Evolutionary conservation across 2,113 vertebrate genomes (phyloP).

Genomic region (Pelusios castaneus): DNA sequence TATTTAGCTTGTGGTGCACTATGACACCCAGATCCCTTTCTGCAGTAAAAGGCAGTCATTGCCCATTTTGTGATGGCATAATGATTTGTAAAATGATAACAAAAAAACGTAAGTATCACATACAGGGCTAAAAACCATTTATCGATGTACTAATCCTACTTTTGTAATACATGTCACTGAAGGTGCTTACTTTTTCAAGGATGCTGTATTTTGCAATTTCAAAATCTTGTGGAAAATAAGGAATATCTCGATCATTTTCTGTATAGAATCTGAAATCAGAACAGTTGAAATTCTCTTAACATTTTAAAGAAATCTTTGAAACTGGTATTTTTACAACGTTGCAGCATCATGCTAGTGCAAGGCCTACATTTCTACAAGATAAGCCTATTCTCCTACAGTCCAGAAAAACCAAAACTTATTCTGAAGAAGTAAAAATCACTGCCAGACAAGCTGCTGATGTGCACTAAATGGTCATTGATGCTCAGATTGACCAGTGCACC

Average conservation of each 20-base stretch:
- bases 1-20: too few species aligned
- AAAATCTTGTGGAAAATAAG: conserved; percentile 75
- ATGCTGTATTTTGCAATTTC: conserved; percentile 86
- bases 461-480: neutral
- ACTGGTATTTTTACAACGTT: neutral
- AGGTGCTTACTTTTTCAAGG: conserved; percentile 80
- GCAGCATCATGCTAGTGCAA: neutral
- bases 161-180: neutral
- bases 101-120: neutral
- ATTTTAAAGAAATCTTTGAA: neutral
- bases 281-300: conserved; percentile 19
- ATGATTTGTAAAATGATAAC: neutral
- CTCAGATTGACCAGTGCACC: neutral
- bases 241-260: conserved; percentile 60
- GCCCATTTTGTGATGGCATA: neutral
- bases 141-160: neutral
- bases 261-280: conserved; percentile 71
- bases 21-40: too few species aligned
- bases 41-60: too few species aligned
- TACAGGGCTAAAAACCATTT: neutral
- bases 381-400: neutral
- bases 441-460: neutral
- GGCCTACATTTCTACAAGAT: neutral
- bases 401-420: neutral
- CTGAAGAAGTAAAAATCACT: neutral